Base-by-base conservation (phyloP, 2,888 invertebrate species). In the Stenolophus ochropezus region DNA sequence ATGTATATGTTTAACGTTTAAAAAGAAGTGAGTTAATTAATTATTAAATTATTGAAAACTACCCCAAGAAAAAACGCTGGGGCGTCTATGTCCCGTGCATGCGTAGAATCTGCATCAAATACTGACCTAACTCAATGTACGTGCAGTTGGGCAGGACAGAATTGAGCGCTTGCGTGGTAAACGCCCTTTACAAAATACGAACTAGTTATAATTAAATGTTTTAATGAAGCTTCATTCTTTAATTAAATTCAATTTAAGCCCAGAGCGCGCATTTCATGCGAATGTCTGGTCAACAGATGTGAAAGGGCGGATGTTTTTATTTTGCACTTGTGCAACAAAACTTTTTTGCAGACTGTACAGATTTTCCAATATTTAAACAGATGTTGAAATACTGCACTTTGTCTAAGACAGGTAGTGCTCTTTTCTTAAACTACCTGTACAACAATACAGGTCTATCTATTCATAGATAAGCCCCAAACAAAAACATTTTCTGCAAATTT, bases 91-190 rank as follows among this genome's bases (percentile, higher is more conserved):
- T 2, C n/a, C n/a, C 16, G 80, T 80, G 73, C 80, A 80, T 80
- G 80, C 80, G 80, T 80, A 42, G 23, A 58, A 33, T 80, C 56
- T 58, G 80, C 80, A 73, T 51, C 71, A 27, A 71, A 58, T 51
- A 73, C 80, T 80, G 80, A 80, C 80, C 80, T 80, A n/a, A 56
- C 58, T 33, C 80, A 80, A 80, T 73, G 14, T 80, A 58, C 73
- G 21, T 42, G 23, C 33, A n/a, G 53, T 56, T 11, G 14, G 33
- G 80, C 42, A 80, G 80, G 23, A 73, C 33, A n/a, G 65, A 11
- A 27, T 25, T 8, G 33, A 21, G 73, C 80, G 80, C 80, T 4
- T 80, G 80, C 80, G 80, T 33, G 20, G 80, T 53, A 8, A 6
- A 71, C 80, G 80, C 80, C 80, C 80, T 80, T 80, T 2, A 14